Evolutionary conservation across 1,140 invertebrate species (phyloP).

Genomic region (Eriosoma lanigerum): DNA sequence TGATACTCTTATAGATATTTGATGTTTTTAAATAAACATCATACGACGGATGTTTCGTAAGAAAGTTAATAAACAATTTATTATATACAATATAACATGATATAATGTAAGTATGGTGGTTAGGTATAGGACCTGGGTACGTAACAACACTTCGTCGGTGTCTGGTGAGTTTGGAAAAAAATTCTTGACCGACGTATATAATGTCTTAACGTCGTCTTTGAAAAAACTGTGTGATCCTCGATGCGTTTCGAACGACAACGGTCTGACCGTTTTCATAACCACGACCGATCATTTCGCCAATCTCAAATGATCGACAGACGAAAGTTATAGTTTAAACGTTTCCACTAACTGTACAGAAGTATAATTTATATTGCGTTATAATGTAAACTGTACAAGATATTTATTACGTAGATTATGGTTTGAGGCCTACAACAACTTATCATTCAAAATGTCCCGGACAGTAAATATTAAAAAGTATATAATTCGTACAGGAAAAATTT

Average conservation of each 20-base stretch:
- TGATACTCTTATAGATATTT: no score
- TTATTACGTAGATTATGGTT: conserved; percentile 82
- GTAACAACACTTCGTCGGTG: not conserved
- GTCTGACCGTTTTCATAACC: not conserved
- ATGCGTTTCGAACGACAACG: not conserved
- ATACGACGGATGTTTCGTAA: no score
- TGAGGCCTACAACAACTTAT: conserved; percentile 71
- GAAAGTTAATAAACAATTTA: no score
- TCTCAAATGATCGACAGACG: not conserved
- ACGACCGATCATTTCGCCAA: conserved; percentile 3
- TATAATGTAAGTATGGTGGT: no score
- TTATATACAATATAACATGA: no score
- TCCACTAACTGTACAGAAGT: not conserved
- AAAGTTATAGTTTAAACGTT: conserved; percentile 34
- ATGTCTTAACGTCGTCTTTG: not conserved
- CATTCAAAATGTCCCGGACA: no score
- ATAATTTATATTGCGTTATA: conserved; percentile 61
- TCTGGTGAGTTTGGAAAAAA: not conserved
- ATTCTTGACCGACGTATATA: not conserved
- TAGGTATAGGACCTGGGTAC: no score
- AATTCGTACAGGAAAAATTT: no score
- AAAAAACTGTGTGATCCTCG: not conserved
- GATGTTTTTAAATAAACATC: no score
- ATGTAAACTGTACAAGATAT: conserved; percentile 69
- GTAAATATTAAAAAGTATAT: no score